Evolutionary conservation across 2,797 vertebrate genomes (phyloP).

Genomic region (Nannoperca obscura): DNA sequence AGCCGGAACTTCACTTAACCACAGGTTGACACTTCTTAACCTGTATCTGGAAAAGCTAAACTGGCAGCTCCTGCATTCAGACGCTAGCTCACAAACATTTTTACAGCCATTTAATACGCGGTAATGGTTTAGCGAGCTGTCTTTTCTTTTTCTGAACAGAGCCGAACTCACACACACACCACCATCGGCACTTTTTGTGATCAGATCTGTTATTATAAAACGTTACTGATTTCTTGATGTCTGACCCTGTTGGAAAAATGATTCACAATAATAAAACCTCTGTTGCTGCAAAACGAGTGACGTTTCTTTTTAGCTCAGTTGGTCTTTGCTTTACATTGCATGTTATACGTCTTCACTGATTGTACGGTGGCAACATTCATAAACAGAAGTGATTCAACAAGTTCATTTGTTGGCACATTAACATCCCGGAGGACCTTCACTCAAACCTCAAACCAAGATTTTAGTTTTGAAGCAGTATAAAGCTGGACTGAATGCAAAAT

Average conservation of each 20-base stretch:
- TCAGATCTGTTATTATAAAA: slow-evolving; percentile 48
- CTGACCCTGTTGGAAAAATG: slow-evolving; percentile 58
- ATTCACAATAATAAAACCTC: slow-evolving; percentile 76
- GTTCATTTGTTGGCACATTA: background rate
- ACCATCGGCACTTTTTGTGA: slow-evolving; percentile 53
- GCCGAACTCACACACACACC: slow-evolving; percentile 38
- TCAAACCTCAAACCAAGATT: background rate
- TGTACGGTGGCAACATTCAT: background rate
- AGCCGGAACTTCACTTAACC: slow-evolving; percentile 47
- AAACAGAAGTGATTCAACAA: no score
- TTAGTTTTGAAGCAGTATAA: background rate
- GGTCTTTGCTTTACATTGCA: background rate
- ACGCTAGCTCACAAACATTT: slow-evolving; percentile 47
- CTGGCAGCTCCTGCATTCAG: slow-evolving; percentile 40
- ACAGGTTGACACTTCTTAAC: slow-evolving; percentile 55
- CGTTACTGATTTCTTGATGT: slow-evolving; percentile 41
- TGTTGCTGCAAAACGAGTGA: slow-evolving; percentile 63
- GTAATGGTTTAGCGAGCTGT: slow-evolving; percentile 32
- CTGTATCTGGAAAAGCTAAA: slow-evolving; percentile 41
- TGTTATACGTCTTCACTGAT: background rate
- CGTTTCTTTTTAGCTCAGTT: background rate
- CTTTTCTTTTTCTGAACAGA: slow-evolving; percentile 43
- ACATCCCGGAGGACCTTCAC: background rate
- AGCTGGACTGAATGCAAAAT: background rate
- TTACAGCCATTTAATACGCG: slow-evolving; percentile 56